Conservation (phyloP, 2,888 invertebrate species). For the Drosophila emarginata region DNA sequence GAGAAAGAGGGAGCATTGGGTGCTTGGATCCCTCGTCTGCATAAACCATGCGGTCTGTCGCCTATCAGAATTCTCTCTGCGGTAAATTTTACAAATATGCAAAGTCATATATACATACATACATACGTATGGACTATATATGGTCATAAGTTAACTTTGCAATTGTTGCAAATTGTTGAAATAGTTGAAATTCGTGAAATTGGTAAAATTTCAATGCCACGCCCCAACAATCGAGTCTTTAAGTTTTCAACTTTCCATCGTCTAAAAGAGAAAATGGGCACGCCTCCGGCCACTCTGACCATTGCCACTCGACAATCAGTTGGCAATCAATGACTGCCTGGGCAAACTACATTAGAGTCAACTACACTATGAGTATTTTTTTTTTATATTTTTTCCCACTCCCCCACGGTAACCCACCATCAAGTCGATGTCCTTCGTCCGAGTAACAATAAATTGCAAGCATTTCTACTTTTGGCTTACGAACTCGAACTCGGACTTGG, state of each 20-base stretch:
- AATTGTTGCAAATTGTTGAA: slow-evolving; percentile 3
- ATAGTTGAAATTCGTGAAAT: neutral
- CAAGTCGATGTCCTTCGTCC: slow-evolving; percentile 23
- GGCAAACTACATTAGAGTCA: slow-evolving; percentile 38
- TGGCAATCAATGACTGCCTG: slow-evolving; percentile 60
- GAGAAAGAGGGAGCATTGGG: neutral
- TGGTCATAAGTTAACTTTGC: slow-evolving; percentile 7
- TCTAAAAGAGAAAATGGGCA: neutral
- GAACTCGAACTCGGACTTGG: slow-evolving; percentile 2
- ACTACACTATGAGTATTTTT: slow-evolving; percentile 6
- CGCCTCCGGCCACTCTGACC: slow-evolving; percentile 14
- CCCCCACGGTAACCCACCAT: neutral
- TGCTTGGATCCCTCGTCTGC: slow-evolving; percentile 38
- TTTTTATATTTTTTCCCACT: neutral
- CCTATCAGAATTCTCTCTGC: slow-evolving; percentile 45
- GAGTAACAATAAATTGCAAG: slow-evolving; percentile 66
- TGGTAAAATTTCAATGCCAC: slow-evolving; percentile 16
- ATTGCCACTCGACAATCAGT: slow-evolving; percentile 54
- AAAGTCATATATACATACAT: slow-evolving; percentile 1
- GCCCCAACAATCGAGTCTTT: slow-evolving; percentile 16
- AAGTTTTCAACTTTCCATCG: neutral
- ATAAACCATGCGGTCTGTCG: slow-evolving; percentile 52
- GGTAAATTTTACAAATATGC: slow-evolving; percentile 48
- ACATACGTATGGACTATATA: neutral
- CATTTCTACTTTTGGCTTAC: slow-evolving; percentile 49